Evolutionary conservation across 2,888 invertebrate genomes (phyloP).

Genomic region (Parnassius glacialis): DNA sequence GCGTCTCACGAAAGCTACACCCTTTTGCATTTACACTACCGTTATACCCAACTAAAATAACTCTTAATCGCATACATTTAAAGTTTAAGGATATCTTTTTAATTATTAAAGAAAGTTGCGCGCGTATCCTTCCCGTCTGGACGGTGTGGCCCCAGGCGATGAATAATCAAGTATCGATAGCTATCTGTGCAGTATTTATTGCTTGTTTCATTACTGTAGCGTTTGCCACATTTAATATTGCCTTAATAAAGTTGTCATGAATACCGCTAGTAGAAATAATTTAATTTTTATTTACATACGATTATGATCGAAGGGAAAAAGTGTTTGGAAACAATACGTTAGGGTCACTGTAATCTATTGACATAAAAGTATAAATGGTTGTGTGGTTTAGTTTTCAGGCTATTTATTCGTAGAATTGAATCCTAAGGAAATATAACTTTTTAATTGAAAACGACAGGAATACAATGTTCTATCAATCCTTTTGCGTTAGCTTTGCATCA

Average conservation of each 20-base stretch:
- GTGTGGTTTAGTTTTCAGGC: too few relatives aligned
- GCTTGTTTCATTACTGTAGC: slow-evolving; percentile 25
- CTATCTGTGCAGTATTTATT: slow-evolving; percentile 23
- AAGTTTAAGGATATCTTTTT: slow-evolving; percentile 11
- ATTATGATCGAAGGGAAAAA: background rate
- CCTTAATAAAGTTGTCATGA: slow-evolving; percentile 22
- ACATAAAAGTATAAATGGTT: too few relatives aligned
- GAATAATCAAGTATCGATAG: slow-evolving; percentile 27
- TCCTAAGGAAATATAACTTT: too few relatives aligned
- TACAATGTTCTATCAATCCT: too few relatives aligned
- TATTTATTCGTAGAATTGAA: too few relatives aligned
- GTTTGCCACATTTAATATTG: slow-evolving; percentile 15
- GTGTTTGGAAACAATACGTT: too few relatives aligned
- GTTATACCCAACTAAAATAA: slow-evolving; percentile 11
- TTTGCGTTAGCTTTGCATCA: too few relatives aligned
- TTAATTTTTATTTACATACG: background rate
- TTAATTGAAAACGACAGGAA: too few relatives aligned
- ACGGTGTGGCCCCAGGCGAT: slow-evolving; percentile 27
- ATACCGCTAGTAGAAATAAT: background rate
- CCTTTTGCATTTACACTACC: slow-evolving; percentile 12
- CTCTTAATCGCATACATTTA: slow-evolving; percentile 16
- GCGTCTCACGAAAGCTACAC: slow-evolving; percentile 21
- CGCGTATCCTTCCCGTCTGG: slow-evolving; percentile 31
- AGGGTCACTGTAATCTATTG: too few relatives aligned
- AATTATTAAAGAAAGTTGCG: slow-evolving; percentile 16